Conservation (phyloP, 2,113 vertebrate species). For the Tenrec ecaudatus region DNA sequence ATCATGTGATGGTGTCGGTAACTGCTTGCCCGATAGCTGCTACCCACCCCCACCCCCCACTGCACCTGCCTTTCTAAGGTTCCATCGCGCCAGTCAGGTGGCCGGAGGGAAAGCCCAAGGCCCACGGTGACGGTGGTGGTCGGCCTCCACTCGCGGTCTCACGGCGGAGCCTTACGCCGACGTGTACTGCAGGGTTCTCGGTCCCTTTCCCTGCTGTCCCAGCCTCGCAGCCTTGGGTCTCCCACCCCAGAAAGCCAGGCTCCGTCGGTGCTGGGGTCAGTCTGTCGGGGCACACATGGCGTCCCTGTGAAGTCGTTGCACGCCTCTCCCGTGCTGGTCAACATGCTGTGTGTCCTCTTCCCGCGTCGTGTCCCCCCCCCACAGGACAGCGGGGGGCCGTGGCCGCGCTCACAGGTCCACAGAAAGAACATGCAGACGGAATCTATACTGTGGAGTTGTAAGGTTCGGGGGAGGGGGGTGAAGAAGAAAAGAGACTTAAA, state of each 20-base stretch:
- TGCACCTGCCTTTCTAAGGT: conserved; percentile 81
- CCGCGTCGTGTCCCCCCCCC: too few relatives aligned
- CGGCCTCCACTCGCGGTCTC: conserved; percentile 55
- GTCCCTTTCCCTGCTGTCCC: conserved; percentile 62
- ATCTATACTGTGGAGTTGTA: conserved; percentile 90
- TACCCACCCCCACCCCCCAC: conserved; percentile 77
- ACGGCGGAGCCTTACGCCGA: conserved; percentile 74
- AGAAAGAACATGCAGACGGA: conserved; percentile 87
- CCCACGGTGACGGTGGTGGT: not conserved
- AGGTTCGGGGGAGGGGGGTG: conserved; percentile 80
- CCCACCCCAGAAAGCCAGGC: conserved; percentile 56
- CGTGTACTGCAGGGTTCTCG: too few relatives aligned
- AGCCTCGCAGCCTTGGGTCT: conserved; percentile 65
- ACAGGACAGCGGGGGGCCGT: conserved; percentile 65
- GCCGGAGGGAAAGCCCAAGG: conserved; percentile 65
- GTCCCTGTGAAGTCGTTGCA: conserved; percentile 84
- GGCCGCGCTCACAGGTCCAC: conserved; percentile 76
- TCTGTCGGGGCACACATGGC: conserved; percentile 70
- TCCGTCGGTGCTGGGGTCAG: conserved; percentile 37
- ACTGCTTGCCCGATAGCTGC: conserved; percentile 74
- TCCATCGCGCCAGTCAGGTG: conserved; percentile 60
- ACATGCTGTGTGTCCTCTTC: conserved; percentile 67
- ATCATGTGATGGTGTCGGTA: conserved; percentile 77
- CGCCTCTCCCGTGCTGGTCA: conserved; percentile 77
- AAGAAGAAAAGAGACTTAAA: conserved; percentile 71